Conservation (phyloP, 2,888 invertebrate species). For the Charanyca ferruginea region DNA sequence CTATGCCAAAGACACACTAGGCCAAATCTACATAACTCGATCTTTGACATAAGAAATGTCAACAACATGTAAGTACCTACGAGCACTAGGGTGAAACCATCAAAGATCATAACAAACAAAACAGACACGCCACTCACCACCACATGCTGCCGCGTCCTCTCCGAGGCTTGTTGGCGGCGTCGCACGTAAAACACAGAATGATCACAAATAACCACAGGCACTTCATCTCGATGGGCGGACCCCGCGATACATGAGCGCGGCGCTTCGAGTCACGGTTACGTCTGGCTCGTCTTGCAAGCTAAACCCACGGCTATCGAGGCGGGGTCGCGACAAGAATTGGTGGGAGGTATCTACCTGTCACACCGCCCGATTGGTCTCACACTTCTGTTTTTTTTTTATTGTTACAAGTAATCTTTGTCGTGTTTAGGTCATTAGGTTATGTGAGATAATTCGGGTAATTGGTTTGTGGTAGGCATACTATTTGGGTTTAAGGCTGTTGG, state of each 20-base stretch:
- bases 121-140: slow-evolving; percentile 93
- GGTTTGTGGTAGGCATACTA: slow-evolving; percentile 19
- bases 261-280: slow-evolving; percentile 81
- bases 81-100: slow-evolving; percentile 15
- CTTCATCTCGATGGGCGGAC: slow-evolving; percentile 89
- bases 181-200: slow-evolving; percentile 89
- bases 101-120: slow-evolving; percentile 43
- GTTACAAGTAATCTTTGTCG: slow-evolving; percentile 71
- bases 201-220: slow-evolving; percentile 90
- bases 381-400: slow-evolving; percentile 74
- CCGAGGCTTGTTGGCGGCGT: slow-evolving; percentile 92
- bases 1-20: background rate
- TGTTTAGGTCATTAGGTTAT: slow-evolving; percentile 82
- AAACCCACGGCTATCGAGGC: slow-evolving; percentile 76
- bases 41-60: slow-evolving; percentile 46
- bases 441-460: slow-evolving; percentile 54
- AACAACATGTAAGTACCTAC: slow-evolving; percentile 28
- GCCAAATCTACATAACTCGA: background rate
- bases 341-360: slow-evolving; percentile 87
- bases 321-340: slow-evolving; percentile 78
- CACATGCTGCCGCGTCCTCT: slow-evolving; percentile 97
- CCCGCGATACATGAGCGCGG: slow-evolving; percentile 85
- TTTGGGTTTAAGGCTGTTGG: background rate
- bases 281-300: slow-evolving; percentile 73
- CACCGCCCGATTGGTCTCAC: slow-evolving; percentile 85